Evolutionary conservation across 2,113 vertebrate species (phyloP), one percentile per base, ranked within the genome.

Genomic region (Coturnix japonica): DNA sequence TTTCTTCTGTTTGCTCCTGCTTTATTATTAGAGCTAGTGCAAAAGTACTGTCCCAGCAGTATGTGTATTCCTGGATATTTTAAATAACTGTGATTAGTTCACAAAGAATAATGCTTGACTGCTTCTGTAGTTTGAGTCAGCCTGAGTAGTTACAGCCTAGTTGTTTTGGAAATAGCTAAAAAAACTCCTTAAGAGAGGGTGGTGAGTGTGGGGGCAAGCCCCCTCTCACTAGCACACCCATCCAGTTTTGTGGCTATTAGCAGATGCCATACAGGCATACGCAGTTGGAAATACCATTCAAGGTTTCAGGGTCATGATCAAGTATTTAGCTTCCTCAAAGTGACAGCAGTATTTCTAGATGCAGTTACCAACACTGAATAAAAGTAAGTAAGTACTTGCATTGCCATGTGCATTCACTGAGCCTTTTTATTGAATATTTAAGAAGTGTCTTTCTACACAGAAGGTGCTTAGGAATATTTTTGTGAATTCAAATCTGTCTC

Each of bases 21-120:
- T 95, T 97, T 92, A 76, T 96, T 96, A 96, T 97, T 91, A 95
- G 91, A 95, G 72, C 51, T 51, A 78, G 76, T 89, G 80, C 87
- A 93, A 81, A 91, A 81, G 89, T 87, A 61, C 92, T 74, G 76
- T 87, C 67, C 71, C 13, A 37, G 76, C 85, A 93, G 82, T 43
- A 17, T 77, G 37, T 63, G 1, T 87, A 65, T 75, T 93, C 76
- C 74, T 84, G 47, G 79, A 69, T 96, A 85, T 96, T 91, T 91
- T 97, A 94, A 94, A 94, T 93, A 81, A 91, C 90, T 92, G 77
- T 79, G 90, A 85, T 87, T 87, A 79, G 39, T 83, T 90, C 37
- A 82, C 87, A 92, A 91, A 87, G 82, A 83, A 74, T 33, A 75
- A 47, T 73, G 51, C 66, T 94, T 97, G 74, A 70, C 9, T 86